Conservation (phyloP, 2,888 invertebrate genomes). For the Ophion slaviceki region DNA sequence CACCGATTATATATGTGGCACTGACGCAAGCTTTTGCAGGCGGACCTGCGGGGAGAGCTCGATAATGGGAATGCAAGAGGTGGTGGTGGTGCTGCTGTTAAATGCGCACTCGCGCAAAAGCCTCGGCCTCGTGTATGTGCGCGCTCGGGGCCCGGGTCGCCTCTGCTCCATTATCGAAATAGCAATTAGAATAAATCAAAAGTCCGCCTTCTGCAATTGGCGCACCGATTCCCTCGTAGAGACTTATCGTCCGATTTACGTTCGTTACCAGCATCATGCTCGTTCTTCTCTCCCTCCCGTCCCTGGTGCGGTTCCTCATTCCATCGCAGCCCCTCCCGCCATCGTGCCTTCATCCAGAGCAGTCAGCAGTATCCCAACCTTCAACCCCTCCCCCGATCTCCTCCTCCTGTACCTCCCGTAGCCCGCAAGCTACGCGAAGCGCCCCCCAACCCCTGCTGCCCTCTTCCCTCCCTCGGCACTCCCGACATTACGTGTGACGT, state of each 20-base stretch:
- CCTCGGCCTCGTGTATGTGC: slow-evolving; percentile 20
- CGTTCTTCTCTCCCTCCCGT: slow-evolving; percentile 56
- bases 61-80: slow-evolving; percentile 83
- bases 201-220: slow-evolving; percentile 77
- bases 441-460: background rate
- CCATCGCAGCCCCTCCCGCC: slow-evolving; percentile 33
- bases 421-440: slow-evolving; percentile 24
- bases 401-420: background rate
- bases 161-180: slow-evolving; percentile 81
- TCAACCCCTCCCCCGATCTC: slow-evolving; percentile 2
- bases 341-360: slow-evolving; percentile 56
- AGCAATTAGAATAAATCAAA: slow-evolving; percentile 83
- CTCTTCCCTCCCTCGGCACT: slow-evolving; percentile 28
- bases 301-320: slow-evolving; percentile 36
- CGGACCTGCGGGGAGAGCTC: slow-evolving; percentile 73
- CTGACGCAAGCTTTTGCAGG: slow-evolving; percentile 30
- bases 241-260: slow-evolving; percentile 70
- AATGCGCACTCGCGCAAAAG: slow-evolving; percentile 51
- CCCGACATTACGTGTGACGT: slow-evolving; percentile 67
- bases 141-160: slow-evolving; percentile 58
- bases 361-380: slow-evolving; percentile 61
- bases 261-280: slow-evolving; percentile 68
- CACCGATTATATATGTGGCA: slow-evolving; percentile 56
- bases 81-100: slow-evolving; percentile 54
- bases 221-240: slow-evolving; percentile 73